Evolutionary conservation across 1,140 invertebrate genomes (phyloP), one percentile per base, ranked within the genome.

Genomic region (Pachypeltis micranthus): DNA sequence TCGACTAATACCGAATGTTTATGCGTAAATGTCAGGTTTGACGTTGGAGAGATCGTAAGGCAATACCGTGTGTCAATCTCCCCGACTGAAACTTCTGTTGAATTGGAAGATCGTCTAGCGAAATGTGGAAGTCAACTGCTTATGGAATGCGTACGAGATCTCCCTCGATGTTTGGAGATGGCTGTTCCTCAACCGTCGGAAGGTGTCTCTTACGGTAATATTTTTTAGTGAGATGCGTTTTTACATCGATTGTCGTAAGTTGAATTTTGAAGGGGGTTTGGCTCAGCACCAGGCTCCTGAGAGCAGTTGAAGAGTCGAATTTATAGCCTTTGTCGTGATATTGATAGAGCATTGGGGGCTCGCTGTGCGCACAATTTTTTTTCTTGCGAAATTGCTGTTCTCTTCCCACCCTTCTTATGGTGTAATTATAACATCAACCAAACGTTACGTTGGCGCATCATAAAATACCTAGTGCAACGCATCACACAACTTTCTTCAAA

Each of bases 11-110:
- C n/a, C n/a, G n/a, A n/a, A n/a, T n/a, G n/a, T n/a, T n/a, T n/a
- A n/a, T n/a, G n/a, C n/a, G n/a, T n/a, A n/a, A n/a, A n/a, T n/a
- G n/a, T n/a, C n/a, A 82, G 83, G 67, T 96, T 95, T 81, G 93
- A 96, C 79, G 77, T 88, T 68, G 93, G 93, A 61, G 83, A 91
- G 69, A 83, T 95, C 66, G 73, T 95, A 64, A 72, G 78, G 21
- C 86, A 90, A 73, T 73, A 79, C 71, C 73, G 76, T 71, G 72
- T 87, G 47, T 12, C 74, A 61, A 82, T 96, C 59, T 70, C 74
- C 44, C 70, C 79, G 21, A 71, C 86, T 69, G 80, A 84, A 65
- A 83, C 80, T 28, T 77, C 85, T 69, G 79, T 81, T 29, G 80
- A 91, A 68, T 74, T 96, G 55, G 78, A 83, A 67, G 65, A 77